A percentile compares a stretch with the other conserved stretches of the same genome.
phyloP scores from a whole-genome alignment of 1,140 invertebrate genomes.

The Sesamia nonagrioides region DNA sequence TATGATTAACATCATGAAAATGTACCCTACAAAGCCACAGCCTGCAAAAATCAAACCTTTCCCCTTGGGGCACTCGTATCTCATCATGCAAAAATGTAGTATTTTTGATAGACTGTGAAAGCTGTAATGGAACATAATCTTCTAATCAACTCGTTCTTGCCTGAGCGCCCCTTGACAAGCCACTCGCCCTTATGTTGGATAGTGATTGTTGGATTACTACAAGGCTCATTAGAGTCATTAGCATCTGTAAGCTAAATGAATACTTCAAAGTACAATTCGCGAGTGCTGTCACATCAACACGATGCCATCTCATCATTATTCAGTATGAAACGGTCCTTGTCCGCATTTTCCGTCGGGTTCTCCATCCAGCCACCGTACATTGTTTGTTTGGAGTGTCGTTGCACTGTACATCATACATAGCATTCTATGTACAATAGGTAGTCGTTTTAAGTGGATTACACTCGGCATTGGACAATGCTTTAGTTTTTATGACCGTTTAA shows the following conservation, averaged over 20 bases:
- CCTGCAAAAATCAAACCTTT: not conserved
- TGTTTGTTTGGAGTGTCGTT: conserved; percentile 55
- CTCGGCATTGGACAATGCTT: conserved; percentile 60
- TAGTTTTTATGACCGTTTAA: conserved; percentile 64
- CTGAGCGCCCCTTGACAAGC: conserved; percentile 29
- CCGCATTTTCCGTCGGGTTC: conserved; percentile 40
- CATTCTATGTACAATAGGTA: conserved; percentile 50
- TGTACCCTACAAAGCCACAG: not conserved
- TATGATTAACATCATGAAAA: not conserved
- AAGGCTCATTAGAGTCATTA: conserved; percentile 43
- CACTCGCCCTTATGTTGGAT: conserved; percentile 30
- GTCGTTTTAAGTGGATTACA: conserved; percentile 61
- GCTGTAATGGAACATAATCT: conserved; percentile 34
- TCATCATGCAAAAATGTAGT: not conserved
- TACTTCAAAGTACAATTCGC: conserved; percentile 49
- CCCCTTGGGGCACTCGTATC: not conserved
- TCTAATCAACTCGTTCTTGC: conserved; percentile 3
- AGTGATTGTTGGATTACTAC: conserved; percentile 40
- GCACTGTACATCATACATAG: conserved; percentile 54
- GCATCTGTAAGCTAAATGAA: conserved; percentile 50
- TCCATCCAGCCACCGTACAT: conserved; percentile 30
- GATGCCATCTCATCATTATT: conserved; percentile 51
- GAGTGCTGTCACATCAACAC: conserved; percentile 25
- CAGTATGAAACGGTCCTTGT: conserved; percentile 49
- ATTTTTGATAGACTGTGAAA: not conserved